These are phyloP conservation scores for Spisula solida DNA, from an alignment of 2,888 invertebrate genomes.

Conservation along the genomic window DNA sequence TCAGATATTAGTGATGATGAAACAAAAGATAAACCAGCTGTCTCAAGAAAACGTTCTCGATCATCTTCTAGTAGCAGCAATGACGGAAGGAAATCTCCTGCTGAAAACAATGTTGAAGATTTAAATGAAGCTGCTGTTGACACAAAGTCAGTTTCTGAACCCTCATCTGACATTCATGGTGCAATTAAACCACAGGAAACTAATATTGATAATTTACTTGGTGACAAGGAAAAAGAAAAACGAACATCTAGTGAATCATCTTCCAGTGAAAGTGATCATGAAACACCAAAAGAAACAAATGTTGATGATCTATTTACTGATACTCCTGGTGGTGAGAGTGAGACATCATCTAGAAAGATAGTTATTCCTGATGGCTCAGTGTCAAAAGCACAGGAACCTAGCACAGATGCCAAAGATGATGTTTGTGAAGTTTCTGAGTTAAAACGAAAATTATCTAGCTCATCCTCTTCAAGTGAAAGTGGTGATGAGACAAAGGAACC, in stretches of 20 bases:
- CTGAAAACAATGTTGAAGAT: slow-evolving; percentile 42
- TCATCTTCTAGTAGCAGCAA: not conserved
- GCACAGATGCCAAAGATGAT: not conserved
- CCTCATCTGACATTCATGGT: not conserved
- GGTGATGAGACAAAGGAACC: slow-evolving; percentile 13
- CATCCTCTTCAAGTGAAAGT: slow-evolving; percentile 22
- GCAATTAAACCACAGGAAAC: not conserved
- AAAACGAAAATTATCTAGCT: not conserved
- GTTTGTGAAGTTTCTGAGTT: not conserved
- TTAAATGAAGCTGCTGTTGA: not conserved
- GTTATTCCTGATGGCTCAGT: not conserved
- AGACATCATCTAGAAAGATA: not conserved
- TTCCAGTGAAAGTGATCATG: slow-evolving; percentile 33
- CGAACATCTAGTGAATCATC: slow-evolving; percentile 36
- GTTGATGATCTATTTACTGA: slow-evolving; percentile 30
- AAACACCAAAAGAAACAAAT: slow-evolving; percentile 35
- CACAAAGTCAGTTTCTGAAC: not conserved
- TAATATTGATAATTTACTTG: slow-evolving; percentile 4
- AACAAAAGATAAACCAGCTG: not conserved
- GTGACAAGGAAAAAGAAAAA: not conserved
- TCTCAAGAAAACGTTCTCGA: not conserved
- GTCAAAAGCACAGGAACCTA: not conserved
- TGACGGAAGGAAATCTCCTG: not conserved
- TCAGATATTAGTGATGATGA: not conserved
- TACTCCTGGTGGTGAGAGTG: not conserved